Evolutionary conservation across 2,888 invertebrate species (phyloP), one percentile per base, ranked within the genome.

Genomic region (Erynnis tages): DNA sequence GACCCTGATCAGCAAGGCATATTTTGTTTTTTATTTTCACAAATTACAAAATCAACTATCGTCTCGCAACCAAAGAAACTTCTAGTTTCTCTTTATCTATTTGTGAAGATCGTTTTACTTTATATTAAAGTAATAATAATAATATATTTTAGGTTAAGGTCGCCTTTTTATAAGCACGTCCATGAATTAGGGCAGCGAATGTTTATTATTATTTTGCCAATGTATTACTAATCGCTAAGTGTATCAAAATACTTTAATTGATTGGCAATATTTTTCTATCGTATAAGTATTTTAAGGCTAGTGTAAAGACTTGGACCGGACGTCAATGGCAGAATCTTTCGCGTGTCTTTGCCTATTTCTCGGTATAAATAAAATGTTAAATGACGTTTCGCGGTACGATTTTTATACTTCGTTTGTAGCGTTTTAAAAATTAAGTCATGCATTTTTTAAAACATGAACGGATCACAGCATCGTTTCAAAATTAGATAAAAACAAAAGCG

Each of bases 121-220:
- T 82, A 81, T 76, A 79, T 79, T 81, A 80, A 81, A 80, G 76
- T 82, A 71, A 74, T 64, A 8, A 38, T n/a, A n/a, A 37, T 37
- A 8, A 34, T 45, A 61, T 67, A 65, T 64, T 63, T 67, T 78
- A 80, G 71, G 58, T 65, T 80, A 83, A 83, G 79, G 54, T 72
- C 61, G 81, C 77, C 83, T 80, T 81, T 73, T 72, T 52, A 57
- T 60, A 73, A 79, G 73, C 76, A 82, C 82, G 81, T 82, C 82
- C 82, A 82, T 64, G 61, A 56, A 64, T 54, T 71, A 72, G 67
- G 76, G 73, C 82, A 81, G 76, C 75, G 75, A 79, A 75, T 63
- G 50, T 59, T 65, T 63, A 64, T 59, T 41, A 44, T 71, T 71
- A 57, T 54, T 67, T 75, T 74, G 73, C 70, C 69, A 66, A 65